A percentile compares a stretch with the other conserved stretches of the same genome.
These are phyloP conservation scores for Cecidostiba fungosa DNA, from an alignment of 2,888 invertebrate species.

Conservation along the genomic window DNA sequence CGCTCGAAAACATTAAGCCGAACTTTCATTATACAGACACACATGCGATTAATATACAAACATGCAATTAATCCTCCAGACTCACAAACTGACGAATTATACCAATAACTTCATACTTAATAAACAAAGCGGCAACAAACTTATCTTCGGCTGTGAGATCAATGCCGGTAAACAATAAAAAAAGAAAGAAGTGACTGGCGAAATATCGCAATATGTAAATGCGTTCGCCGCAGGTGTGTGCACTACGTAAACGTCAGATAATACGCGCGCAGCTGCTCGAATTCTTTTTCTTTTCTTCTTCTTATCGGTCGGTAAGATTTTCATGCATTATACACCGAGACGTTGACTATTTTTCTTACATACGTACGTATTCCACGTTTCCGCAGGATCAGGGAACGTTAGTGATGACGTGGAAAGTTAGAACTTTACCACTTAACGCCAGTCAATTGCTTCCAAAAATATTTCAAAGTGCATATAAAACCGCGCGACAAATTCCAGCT, in stretches of 20 bases:
- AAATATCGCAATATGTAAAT: constrained; percentile 15
- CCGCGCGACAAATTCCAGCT: too few relatives aligned
- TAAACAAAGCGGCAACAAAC: neutral
- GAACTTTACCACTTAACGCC: too few relatives aligned
- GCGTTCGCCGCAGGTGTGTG: constrained; percentile 8
- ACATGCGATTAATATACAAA: too few relatives aligned
- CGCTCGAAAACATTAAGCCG: neutral
- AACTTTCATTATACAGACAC: neutral
- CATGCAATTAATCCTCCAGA: neutral
- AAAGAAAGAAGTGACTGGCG: neutral
- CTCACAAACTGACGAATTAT: neutral
- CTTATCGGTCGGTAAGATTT: constrained; percentile 72
- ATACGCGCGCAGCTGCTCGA: constrained; percentile 7
- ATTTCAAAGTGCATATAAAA: too few relatives aligned
- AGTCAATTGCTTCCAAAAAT: too few relatives aligned
- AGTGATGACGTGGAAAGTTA: too few relatives aligned
- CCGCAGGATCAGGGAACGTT: neutral
- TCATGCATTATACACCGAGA: constrained; percentile 76
- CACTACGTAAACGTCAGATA: constrained; percentile 2
- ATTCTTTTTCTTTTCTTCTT: neutral
- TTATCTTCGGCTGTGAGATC: neutral
- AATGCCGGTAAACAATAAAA: neutral
- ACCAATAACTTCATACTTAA: neutral
- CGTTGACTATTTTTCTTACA: constrained; percentile 56
- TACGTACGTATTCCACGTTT: neutral